A percentile compares a stretch with the other conserved stretches of the same genome.
Evolutionary conservation across 2,113 vertebrate species (phyloP).

Genomic region (Ctenomys sociabilis): DNA sequence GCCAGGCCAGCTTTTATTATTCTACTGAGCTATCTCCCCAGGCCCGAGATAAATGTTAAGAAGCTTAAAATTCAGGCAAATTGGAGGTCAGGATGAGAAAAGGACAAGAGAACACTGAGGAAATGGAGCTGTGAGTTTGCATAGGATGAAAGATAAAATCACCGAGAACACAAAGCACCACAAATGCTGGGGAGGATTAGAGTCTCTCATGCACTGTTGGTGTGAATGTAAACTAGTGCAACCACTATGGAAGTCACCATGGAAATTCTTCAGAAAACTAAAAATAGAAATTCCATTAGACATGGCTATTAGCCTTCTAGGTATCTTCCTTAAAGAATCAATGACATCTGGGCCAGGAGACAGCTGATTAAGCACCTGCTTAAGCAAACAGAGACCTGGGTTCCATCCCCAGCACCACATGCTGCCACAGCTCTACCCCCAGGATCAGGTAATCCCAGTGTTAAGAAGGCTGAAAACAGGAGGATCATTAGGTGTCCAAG

Average conservation of each 20-base stretch:
- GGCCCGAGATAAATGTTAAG: no score
- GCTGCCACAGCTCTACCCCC: no score
- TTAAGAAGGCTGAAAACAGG: no score
- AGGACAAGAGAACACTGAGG: rapidly evolving
- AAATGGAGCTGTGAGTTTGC: not conserved
- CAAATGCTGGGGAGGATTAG: not conserved
- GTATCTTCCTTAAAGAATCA: not conserved
- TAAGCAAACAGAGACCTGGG: no score
- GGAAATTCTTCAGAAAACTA: not conserved
- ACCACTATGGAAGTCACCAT: not conserved
- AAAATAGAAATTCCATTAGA: not conserved
- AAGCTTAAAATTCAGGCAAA: not conserved
- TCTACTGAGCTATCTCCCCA: no score
- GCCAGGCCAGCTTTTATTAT: no score
- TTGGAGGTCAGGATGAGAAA: not conserved
- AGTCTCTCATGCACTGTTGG: not conserved
- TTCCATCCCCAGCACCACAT: no score
- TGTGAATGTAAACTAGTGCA: not conserved
- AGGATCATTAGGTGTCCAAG: no score
- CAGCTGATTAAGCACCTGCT: no score
- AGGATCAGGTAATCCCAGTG: no score
- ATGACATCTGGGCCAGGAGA: not conserved
- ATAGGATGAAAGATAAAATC: not conserved
- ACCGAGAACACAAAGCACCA: not conserved
- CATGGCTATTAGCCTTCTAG: not conserved